A percentile compares a stretch with the other conserved stretches of the same genome.
phyloP scores from a whole-genome alignment of 2,888 invertebrate species.

The Nemotelus pantherinus region DNA sequence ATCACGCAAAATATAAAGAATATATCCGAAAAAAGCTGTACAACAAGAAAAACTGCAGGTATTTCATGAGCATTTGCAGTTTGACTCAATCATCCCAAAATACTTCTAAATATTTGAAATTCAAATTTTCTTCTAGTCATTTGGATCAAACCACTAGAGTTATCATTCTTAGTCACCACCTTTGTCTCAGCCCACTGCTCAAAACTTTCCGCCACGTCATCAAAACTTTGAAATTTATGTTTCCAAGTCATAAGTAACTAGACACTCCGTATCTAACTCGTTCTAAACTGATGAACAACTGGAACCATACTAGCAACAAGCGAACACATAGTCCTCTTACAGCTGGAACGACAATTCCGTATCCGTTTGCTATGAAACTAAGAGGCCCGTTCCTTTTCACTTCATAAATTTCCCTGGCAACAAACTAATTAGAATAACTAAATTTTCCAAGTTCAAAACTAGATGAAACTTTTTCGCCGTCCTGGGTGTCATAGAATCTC shows the following conservation, averaged over 20 bases:
- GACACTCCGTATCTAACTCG: not conserved
- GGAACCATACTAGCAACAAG: not conserved
- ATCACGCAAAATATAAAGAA: too few relatives aligned
- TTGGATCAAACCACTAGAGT: too few relatives aligned
- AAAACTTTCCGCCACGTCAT: not conserved
- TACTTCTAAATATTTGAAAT: too few relatives aligned
- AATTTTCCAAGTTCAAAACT: slow-evolving; percentile 25
- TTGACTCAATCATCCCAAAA: too few relatives aligned
- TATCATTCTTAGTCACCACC: too few relatives aligned
- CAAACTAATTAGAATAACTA: slow-evolving; percentile 41
- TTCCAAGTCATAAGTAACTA: not conserved
- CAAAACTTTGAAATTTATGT: slow-evolving; percentile 23
- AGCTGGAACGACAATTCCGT: not conserved
- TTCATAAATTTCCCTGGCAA: slow-evolving; percentile 31
- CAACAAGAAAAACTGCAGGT: too few relatives aligned
- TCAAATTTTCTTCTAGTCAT: too few relatives aligned
- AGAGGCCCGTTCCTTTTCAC: not conserved
- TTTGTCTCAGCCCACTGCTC: too few relatives aligned
- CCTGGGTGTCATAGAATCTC: not conserved
- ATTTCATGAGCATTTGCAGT: too few relatives aligned
- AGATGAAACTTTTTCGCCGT: slow-evolving; percentile 24
- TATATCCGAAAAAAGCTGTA: too few relatives aligned
- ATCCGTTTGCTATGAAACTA: not conserved
- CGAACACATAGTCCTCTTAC: not conserved
- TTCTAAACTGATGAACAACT: too few relatives aligned